phyloP scores from a whole-genome alignment of 2,888 invertebrate genomes.

The Apoderus coryli region DNA sequence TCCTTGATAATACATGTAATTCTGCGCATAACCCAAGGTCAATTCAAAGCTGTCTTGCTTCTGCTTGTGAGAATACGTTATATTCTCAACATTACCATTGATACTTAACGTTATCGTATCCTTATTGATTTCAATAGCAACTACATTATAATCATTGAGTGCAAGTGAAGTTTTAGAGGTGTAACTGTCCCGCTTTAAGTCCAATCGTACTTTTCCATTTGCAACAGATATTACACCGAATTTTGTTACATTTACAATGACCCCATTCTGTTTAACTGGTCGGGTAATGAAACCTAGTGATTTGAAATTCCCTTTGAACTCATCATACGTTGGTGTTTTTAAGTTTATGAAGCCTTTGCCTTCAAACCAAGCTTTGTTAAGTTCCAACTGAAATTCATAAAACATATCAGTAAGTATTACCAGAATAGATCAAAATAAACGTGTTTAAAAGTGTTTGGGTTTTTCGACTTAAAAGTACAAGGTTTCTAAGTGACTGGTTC shows the following conservation, averaged over 20 bases:
- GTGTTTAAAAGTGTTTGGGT: no score
- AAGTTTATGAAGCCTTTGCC: conserved; percentile 71
- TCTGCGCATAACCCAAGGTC: conserved; percentile 11
- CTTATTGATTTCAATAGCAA: conserved; percentile 15
- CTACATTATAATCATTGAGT: conserved; percentile 15
- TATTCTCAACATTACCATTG: conserved; percentile 13
- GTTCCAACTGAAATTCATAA: conserved; percentile 24
- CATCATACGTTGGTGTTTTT: conserved; percentile 16
- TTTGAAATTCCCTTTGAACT: conserved; percentile 36
- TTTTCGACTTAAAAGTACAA: no score
- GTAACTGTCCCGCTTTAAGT: conserved; percentile 13
- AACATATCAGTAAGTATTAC: no score
- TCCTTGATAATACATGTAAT: conserved; percentile 41
- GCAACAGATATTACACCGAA: conserved; percentile 13
- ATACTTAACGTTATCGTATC: conserved; percentile 13
- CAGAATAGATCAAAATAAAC: no score
- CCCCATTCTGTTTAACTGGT: conserved; percentile 17
- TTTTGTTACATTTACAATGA: conserved; percentile 18
- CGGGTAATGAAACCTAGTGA: conserved; percentile 18
- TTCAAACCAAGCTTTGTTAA: conserved; percentile 56
- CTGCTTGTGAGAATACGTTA: background rate
- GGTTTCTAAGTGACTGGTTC: no score
- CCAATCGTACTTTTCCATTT: conserved; percentile 11
- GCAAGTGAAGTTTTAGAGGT: conserved; percentile 8
- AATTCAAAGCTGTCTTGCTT: conserved; percentile 9